These are phyloP conservation scores for Lasioglossum lativentre DNA, from an alignment of 2,888 invertebrate genomes.

Conservation along the genomic window DNA sequence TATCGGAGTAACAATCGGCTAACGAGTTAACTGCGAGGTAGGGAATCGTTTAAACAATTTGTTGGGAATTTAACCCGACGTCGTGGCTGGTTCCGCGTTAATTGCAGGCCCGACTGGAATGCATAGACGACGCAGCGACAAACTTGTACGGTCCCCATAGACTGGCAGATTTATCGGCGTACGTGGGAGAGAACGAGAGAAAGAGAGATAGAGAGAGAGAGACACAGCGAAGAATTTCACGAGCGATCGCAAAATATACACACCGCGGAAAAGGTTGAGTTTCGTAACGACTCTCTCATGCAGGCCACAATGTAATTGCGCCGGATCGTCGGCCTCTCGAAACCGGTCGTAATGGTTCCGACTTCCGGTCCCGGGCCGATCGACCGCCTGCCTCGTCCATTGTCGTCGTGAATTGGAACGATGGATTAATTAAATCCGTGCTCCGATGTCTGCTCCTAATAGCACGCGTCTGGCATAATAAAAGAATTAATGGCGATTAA, in stretches of 20 bases:
- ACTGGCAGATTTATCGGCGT: constrained; percentile 30
- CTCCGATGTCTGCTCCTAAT: neutral
- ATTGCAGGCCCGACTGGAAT: constrained; percentile 42
- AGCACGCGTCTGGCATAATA: neutral
- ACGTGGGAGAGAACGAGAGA: constrained; percentile 15
- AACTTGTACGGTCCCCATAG: constrained; percentile 23
- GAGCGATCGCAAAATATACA: constrained; percentile 17
- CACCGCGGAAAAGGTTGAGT: constrained; percentile 37
- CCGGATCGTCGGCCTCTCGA: constrained; percentile 22
- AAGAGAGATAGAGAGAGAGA: neutral
- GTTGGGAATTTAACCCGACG: constrained; percentile 22
- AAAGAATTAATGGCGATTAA: neutral
- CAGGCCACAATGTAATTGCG: constrained; percentile 40
- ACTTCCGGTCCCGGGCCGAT: constrained; percentile 57
- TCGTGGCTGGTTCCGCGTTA: constrained; percentile 30
- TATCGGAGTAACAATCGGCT: neutral
- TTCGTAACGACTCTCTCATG: constrained; percentile 36
- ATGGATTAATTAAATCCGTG: constrained; percentile 54
- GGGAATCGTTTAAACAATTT: constrained; percentile 27
- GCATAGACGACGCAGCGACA: constrained; percentile 30
- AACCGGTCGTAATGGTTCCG: constrained; percentile 62
- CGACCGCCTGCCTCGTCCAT: constrained; percentile 26
- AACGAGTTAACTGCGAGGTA: constrained; percentile 14
- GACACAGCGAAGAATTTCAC: constrained; percentile 19
- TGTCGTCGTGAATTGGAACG: constrained; percentile 33